Percentiles rank a stretch among this genome's conserved stretches.
phyloP scores from a whole-genome alignment of 2,797 vertebrate genomes.

The Sphenopsis melanotis region DNA sequence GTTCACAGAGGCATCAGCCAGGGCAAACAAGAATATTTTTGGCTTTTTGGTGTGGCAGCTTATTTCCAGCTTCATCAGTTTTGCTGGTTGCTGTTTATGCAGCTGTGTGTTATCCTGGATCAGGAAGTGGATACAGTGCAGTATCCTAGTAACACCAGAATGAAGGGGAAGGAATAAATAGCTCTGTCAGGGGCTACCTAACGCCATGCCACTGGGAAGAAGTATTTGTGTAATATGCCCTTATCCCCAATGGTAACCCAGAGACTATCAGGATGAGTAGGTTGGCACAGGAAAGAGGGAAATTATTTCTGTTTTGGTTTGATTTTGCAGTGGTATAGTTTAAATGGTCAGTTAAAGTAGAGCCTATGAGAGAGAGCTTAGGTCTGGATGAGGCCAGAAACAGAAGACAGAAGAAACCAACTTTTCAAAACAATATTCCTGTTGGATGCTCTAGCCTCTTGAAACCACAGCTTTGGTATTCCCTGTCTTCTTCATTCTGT shows the following conservation, averaged over 20 bases:
- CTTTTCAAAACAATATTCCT: background rate
- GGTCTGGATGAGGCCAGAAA: background rate
- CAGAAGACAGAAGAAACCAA: background rate
- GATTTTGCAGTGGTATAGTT: background rate
- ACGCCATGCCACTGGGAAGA: background rate
- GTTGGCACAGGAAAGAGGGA: background rate
- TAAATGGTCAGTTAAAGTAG: background rate
- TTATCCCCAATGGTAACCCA: background rate
- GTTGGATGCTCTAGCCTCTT: background rate
- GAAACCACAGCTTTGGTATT: background rate
- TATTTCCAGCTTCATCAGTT: background rate
- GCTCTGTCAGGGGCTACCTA: background rate
- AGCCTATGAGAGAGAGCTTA: background rate
- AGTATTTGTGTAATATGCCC: background rate
- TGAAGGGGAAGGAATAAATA: background rate
- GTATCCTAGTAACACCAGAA: background rate
- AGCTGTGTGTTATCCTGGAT: background rate
- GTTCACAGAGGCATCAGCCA: background rate
- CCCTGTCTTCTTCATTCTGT: background rate
- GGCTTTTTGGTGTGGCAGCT: background rate
- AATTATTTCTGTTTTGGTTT: background rate
- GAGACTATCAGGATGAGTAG: background rate
- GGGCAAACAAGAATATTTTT: background rate
- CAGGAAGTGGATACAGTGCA: background rate
- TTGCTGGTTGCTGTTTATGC: background rate